A percentile compares a stretch with the other conserved stretches of the same genome.
Conservation (phyloP, 2,113 vertebrate genomes). For the Ahaetulla prasina region DNA sequence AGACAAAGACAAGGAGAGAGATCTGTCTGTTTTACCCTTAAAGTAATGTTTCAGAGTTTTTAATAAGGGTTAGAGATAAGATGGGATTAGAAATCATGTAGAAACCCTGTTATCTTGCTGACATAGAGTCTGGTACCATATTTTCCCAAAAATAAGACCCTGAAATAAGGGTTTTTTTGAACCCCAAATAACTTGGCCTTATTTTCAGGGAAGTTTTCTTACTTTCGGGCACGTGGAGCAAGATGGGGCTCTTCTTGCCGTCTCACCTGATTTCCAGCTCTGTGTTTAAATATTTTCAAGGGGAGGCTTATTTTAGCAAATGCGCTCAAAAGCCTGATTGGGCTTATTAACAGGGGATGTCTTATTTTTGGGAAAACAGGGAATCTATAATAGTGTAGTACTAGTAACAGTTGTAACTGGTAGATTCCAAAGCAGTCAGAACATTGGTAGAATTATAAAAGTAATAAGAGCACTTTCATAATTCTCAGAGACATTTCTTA, state of each 20-base stretch:
- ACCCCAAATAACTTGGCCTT: no score
- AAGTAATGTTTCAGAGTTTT: not conserved
- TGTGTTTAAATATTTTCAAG: no score
- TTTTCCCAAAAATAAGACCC: no score
- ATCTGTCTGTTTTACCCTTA: not conserved
- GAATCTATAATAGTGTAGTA: not conserved
- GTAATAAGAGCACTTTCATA: not conserved
- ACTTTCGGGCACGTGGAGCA: no score
- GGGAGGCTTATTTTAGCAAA: no score
- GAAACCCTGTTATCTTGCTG: not conserved
- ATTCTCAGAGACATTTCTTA: not conserved
- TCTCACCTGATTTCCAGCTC: no score
- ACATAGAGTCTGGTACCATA: not conserved
- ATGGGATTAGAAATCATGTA: not conserved
- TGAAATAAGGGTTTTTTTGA: no score
- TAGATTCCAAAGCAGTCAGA: not conserved
- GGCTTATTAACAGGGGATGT: no score
- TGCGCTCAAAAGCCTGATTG: no score
- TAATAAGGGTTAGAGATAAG: not conserved
- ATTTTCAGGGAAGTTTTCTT: no score
- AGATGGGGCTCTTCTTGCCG: no score
- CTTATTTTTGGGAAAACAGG: no score
- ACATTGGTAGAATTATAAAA: not conserved
- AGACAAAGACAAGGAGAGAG: not conserved
- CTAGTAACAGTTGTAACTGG: not conserved